Evolutionary conservation across 1,140 invertebrate genomes (phyloP), one percentile per base, ranked within the genome.

Genomic region (Zaprionus nigranus): DNA sequence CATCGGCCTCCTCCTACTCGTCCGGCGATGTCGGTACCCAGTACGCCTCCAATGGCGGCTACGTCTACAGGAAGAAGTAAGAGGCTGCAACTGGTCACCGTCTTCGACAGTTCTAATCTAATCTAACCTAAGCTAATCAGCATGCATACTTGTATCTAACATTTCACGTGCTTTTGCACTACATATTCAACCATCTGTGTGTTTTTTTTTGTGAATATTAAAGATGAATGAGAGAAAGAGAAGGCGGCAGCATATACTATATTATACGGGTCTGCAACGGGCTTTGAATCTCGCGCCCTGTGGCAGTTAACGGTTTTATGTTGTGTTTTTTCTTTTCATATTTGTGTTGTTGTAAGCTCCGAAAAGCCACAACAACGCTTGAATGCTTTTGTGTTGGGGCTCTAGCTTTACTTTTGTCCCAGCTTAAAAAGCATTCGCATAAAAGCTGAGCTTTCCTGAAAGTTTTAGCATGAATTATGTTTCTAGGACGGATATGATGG

Each of bases 11-110:
- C 43, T 75, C 76, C 56, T 72, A 67, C 51, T 53, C 72, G 36
- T 46, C 30, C 17, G 77, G 34, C 49, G 91, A 92, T 84, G 79
- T 71, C 40, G 91, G 87, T 60, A 92, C 91, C 61, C 91, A 92
- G 79, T 92, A 92, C 28, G 91, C 82, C 58, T 79, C 91, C 79
- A 92, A 92, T 62, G 91, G 91, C 34, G 91, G 91, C 69, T 92
- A 92, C 40, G 82, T 92, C 68, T 92, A 92, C 91, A 91, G 63
- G 79, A 92, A 69, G 82, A 92, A 88, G 85, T 88, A 85, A 79
- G 74, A 43, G 54, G 40, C 62, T 77, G 53, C 24, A 67, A 79
- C 73, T 79, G 74, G 66, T 77, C 81, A 73, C 26, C 49, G 43
- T 57, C 64, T 20, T 49, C 28, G 40, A n/a, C 56, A 30, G 58